A percentile compares a stretch with the other conserved stretches of the same genome.
These are phyloP conservation scores for Campoplex capitator DNA, from an alignment of 2,888 invertebrate genomes.

Conservation along the genomic window DNA sequence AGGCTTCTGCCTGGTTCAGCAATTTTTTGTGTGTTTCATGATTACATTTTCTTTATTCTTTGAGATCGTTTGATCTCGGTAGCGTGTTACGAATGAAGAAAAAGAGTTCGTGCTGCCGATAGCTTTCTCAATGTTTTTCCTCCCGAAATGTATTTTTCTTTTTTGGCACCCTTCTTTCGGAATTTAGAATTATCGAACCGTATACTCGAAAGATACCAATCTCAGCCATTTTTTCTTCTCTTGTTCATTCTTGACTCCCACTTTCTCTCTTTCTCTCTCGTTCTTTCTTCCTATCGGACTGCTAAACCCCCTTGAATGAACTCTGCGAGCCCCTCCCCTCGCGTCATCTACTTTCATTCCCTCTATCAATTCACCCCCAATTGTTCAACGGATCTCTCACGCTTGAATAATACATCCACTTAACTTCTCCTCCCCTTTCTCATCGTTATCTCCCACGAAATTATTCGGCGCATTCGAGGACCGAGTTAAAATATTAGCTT, in stretches of 20 bases:
- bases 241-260: not conserved
- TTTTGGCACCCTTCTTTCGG: not conserved
- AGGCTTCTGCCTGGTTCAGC: slow-evolving; percentile 35
- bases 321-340: slow-evolving; percentile 39
- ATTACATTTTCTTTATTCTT: slow-evolving; percentile 1
- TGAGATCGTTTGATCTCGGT: slow-evolving; percentile 20
- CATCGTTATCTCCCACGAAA: slow-evolving; percentile 61
- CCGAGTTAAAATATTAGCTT: slow-evolving; percentile 62
- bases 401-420: slow-evolving; percentile 67
- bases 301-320: slow-evolving; percentile 53
- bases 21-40: slow-evolving; percentile 30
- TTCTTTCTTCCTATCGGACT: slow-evolving; percentile 14
- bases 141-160: slow-evolving; percentile 22
- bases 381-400: slow-evolving; percentile 65
- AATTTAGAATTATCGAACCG: slow-evolving; percentile 42
- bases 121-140: slow-evolving; percentile 44
- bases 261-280: not conserved
- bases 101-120: slow-evolving; percentile 35
- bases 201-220: slow-evolving; percentile 50
- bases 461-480: slow-evolving; percentile 52
- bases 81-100: not conserved
- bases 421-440: slow-evolving; percentile 52
- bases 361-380: slow-evolving; percentile 64
- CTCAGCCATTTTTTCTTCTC: slow-evolving; percentile 43
- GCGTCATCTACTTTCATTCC: slow-evolving; percentile 48